phyloP scores from a whole-genome alignment of 1,140 invertebrate genomes.

The Stenopsyche tienmushanensis region DNA sequence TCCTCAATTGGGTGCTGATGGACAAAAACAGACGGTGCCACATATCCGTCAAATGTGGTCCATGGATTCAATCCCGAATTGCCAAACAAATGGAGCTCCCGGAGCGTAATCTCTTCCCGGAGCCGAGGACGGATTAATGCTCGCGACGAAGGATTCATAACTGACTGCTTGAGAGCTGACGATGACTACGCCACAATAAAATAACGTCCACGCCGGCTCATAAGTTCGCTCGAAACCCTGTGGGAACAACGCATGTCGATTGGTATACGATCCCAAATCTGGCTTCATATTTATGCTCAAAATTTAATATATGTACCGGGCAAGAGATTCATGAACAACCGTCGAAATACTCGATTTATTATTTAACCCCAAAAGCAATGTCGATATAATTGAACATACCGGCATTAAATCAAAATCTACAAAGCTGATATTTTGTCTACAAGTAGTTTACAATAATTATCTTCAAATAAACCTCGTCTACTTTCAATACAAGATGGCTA shows the following conservation, averaged over 20 bases:
- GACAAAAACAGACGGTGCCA: slow-evolving; percentile 8
- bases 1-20: neutral
- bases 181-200: neutral
- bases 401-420: no score
- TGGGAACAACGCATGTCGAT: slow-evolving; percentile 28
- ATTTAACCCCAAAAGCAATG: no score
- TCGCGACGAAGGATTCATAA: slow-evolving; percentile 34
- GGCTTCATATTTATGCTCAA: no score
- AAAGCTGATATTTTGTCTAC: no score
- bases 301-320: no score
- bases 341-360: no score
- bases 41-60: neutral
- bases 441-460: no score
- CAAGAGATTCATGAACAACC: no score
- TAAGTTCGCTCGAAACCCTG: neutral
- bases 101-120: neutral
- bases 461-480: no score
- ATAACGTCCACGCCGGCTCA: neutral
- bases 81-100: slow-evolving; percentile 6
- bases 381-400: no score
- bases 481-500: no score
- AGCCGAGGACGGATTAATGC: slow-evolving; percentile 30
- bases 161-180: slow-evolving; percentile 25
- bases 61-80: slow-evolving; percentile 2
- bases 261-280: slow-evolving; percentile 26